phyloP scores from a whole-genome alignment of 2,888 invertebrate species.

The Harpalus rubripes region DNA sequence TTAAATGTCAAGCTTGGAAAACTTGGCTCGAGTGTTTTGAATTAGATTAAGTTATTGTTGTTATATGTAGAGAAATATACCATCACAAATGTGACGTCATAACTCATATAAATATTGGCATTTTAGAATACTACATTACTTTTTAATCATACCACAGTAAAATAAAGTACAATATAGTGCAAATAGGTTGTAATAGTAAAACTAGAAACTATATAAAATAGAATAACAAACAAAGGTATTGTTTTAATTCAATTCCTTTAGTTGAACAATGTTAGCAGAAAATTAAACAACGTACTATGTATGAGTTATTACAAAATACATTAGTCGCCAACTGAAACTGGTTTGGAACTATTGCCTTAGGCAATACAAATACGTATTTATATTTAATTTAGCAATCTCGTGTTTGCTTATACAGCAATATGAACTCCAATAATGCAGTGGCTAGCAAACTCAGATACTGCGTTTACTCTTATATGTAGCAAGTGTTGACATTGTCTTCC shows the following conservation, averaged over 20 bases:
- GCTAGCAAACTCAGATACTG: not conserved
- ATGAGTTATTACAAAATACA: conserved; percentile 8
- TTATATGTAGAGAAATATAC: too few relatives aligned
- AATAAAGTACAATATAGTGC: too few relatives aligned
- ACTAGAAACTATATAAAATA: not conserved
- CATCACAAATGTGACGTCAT: too few relatives aligned
- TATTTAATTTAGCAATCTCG: conserved; percentile 25
- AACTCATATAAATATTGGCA: too few relatives aligned
- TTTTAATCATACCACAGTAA: too few relatives aligned
- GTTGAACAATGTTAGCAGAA: conserved; percentile 8
- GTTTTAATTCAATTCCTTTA: conserved; percentile 9
- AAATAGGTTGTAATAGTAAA: not conserved
- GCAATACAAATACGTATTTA: conserved; percentile 18
- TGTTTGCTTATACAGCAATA: not conserved
- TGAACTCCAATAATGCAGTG: not conserved
- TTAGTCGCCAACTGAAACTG: not conserved
- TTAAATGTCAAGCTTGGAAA: too few relatives aligned
- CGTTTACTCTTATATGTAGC: not conserved
- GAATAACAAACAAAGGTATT: not conserved
- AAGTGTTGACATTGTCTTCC: not conserved
- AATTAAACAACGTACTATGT: not conserved
- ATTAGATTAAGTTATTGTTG: too few relatives aligned
- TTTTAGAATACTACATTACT: too few relatives aligned
- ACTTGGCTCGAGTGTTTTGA: too few relatives aligned
- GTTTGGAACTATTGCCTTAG: conserved; percentile 6